Evolutionary conservation across 2,113 vertebrate species (phyloP).

Genomic region (Epinephelus moara): DNA sequence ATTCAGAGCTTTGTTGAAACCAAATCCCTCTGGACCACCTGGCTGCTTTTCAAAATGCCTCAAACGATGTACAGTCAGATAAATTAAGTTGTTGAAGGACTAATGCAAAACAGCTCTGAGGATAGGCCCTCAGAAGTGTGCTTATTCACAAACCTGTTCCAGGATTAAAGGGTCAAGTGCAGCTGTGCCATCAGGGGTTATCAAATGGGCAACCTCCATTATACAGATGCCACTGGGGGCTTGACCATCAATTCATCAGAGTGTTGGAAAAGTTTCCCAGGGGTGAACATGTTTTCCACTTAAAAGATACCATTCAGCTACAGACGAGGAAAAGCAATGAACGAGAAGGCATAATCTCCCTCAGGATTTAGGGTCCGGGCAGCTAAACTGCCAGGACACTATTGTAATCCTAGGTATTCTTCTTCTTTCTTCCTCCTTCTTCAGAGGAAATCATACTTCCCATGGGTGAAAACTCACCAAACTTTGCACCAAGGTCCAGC

Average conservation of each 20-base stretch:
- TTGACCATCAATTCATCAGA: constrained; percentile 45
- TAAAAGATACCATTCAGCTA: neutral
- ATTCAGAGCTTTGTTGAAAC: constrained; percentile 63
- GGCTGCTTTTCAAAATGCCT: constrained; percentile 44
- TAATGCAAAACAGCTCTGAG: constrained; percentile 49
- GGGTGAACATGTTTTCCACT: constrained; percentile 21
- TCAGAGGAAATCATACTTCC: no score
- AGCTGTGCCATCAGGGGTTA: constrained; percentile 19
- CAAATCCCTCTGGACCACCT: constrained; percentile 44
- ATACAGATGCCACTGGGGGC: constrained; percentile 34
- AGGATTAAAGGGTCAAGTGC: constrained; percentile 24
- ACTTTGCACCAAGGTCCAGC: no score
- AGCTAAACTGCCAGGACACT: no score
- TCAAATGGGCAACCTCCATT: constrained; percentile 43
- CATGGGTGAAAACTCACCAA: no score
- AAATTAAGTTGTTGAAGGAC: constrained; percentile 41
- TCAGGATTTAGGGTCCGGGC: neutral
- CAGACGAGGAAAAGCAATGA: no score
- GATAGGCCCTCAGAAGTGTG: neutral
- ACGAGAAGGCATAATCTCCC: constrained; percentile 4
- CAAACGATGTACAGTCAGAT: constrained; percentile 19
- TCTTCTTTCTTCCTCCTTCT: no score
- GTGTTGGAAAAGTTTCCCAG: constrained; percentile 18
- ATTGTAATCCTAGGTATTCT: no score
- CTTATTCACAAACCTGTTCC: constrained; percentile 18